Evolutionary conservation across 2,797 vertebrate species (phyloP), one percentile per base, ranked within the genome.

Genomic region (Onychomys leucogaster): DNA sequence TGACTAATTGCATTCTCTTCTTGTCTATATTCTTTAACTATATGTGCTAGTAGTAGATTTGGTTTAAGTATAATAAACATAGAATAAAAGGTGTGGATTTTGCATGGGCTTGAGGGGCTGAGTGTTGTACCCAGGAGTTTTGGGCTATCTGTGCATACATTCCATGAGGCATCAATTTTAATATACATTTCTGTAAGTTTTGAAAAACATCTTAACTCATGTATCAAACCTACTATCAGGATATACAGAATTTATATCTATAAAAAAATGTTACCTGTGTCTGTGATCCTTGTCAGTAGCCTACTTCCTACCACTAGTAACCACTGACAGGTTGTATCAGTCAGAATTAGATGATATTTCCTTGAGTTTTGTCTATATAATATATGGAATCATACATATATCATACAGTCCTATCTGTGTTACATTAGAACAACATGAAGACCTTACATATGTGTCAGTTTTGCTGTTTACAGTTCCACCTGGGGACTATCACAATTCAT

Each of bases 21-120:
- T 55, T 89, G 61, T 95, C 34, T 43, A 25, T 90, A 29, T 63
- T 89, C n/a, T 89, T 82, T 94, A 90, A 81, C 29, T 80, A n/a
- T 43, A 8, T 16, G 82, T 84, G 6, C 43, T 92, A 75, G 76
- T 13, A 89, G 55, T 90, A 23, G 89, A n/a, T 96, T 92, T 5
- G 7, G 23, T 86, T 90, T 34, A 19, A 17, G 2, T 88, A 46
- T 81, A 57, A 65, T 71, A 21, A 27, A 61, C 1, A 78, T 65
- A 59, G 29, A 85, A 19, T 67, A 90, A 82, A 90, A 91, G 27
- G 2, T 8, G 46, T 5, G 27, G 21, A 34, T 69, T 87, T 29
- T 77, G 11, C 77, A n/a, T 67, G 61, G 41, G 25, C 11, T 10
- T 55, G 3, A 55, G 34, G 14, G 49, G 16, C 16, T 49, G 34